Evolutionary conservation across 2,797 vertebrate species (phyloP).

Genomic region (Paramormyrops hopkinsi): DNA sequence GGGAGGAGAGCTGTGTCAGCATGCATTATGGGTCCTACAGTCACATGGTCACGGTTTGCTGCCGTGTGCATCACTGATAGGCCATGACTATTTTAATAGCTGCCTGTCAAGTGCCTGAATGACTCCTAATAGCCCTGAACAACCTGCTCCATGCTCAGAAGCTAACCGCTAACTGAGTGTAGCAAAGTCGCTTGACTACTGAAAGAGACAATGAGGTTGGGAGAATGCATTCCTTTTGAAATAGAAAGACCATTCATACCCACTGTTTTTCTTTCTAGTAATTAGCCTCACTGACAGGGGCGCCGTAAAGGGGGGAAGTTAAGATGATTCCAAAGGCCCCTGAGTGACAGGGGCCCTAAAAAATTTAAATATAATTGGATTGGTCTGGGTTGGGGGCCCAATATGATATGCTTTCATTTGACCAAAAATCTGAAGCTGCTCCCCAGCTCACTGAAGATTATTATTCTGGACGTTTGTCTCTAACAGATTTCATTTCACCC

Average conservation of each 20-base stretch:
- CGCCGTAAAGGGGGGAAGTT: not conserved
- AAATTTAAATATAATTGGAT: not conserved
- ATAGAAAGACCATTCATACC: constrained; percentile 38
- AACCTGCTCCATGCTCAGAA: constrained; percentile 34
- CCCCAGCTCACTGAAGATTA: constrained; percentile 22
- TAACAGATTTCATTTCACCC: constrained; percentile 36
- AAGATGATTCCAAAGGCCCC: not conserved
- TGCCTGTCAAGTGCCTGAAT: constrained; percentile 40
- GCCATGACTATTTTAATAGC: constrained; percentile 17
- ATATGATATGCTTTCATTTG: not conserved
- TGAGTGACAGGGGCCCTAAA: not conserved
- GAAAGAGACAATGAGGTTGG: constrained; percentile 25
- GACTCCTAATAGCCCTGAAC: constrained; percentile 39
- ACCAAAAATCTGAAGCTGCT: not conserved
- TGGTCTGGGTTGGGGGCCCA: not conserved
- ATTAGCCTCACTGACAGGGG: constrained; percentile 32
- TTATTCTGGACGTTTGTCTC: constrained; percentile 26
- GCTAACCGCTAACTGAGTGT: constrained; percentile 33
- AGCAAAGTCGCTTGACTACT: constrained; percentile 23
- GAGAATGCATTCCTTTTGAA: constrained; percentile 40
- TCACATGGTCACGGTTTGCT: not conserved
- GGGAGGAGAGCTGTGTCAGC: not conserved
- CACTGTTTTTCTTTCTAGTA: constrained; percentile 31
- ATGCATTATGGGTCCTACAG: not conserved
- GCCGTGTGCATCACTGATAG: not conserved